Percentiles rank a stretch among this genome's conserved stretches.
phyloP scores from a whole-genome alignment of 2,797 vertebrate species.

The Typhlichthys subterraneus region DNA sequence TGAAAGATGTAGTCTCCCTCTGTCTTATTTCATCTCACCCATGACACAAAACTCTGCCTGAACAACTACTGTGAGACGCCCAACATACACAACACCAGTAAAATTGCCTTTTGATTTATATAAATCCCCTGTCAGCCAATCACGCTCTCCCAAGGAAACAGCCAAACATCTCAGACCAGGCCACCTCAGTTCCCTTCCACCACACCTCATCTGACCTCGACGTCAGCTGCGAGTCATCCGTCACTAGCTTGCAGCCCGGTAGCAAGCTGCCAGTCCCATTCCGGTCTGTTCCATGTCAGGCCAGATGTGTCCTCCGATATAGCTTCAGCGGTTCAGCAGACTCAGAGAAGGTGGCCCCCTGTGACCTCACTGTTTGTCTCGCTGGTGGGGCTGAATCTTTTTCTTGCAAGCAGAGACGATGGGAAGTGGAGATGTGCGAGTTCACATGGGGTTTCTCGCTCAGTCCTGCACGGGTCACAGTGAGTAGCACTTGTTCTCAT shows the following conservation, averaged over 20 bases:
- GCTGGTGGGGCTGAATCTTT: constrained; percentile 17
- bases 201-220: constrained; percentile 42
- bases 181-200: constrained; percentile 4
- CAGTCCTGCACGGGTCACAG: not conserved
- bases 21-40: not conserved
- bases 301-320: constrained; percentile 74
- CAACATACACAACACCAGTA: not conserved
- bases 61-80: not conserved
- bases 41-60: not conserved
- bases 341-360: constrained; percentile 58
- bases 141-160: constrained; percentile 6
- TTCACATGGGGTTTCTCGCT: not conserved
- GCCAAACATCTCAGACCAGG: no score
- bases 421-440: not conserved
- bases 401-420: not conserved
- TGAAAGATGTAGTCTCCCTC: not conserved
- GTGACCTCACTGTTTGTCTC: constrained; percentile 52
- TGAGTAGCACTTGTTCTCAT: not conserved
- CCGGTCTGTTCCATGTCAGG: constrained; percentile 53
- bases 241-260: constrained; percentile 42
- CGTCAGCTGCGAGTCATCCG: constrained; percentile 64
- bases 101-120: no score
- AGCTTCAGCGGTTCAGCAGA: constrained; percentile 40
- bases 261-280: constrained; percentile 59
- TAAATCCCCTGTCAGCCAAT: constrained; percentile 9